Conservation (phyloP, 2,888 invertebrate species). For the Machimus atricapillus region DNA sequence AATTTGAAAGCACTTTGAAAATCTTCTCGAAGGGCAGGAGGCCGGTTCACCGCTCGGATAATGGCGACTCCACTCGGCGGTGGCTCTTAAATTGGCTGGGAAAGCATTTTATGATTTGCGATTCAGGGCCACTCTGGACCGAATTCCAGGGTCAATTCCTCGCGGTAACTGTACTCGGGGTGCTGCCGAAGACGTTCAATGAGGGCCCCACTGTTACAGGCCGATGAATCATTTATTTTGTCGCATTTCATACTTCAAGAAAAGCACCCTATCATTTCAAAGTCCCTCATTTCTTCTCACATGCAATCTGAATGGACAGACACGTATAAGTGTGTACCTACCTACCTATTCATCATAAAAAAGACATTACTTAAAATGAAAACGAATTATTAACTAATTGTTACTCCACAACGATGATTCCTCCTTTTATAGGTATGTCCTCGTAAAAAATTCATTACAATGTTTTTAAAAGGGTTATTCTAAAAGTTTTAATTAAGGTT, state of each 20-base stretch:
- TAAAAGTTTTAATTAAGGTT: neutral
- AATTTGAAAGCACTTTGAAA: neutral
- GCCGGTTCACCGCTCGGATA: neutral
- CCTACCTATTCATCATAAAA: neutral
- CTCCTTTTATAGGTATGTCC: too few relatives aligned
- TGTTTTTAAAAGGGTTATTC: neutral
- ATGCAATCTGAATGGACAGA: neutral
- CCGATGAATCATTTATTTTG: neutral
- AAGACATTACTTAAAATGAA: neutral
- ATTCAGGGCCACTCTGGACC: neutral
- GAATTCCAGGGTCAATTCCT: neutral
- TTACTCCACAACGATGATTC: too few relatives aligned
- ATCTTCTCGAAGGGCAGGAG: conserved; percentile 1
- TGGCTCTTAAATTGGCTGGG: neutral
- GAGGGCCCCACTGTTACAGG: neutral
- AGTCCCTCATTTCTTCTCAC: neutral
- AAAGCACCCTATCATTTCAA: neutral
- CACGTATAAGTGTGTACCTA: too few relatives aligned
- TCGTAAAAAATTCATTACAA: neutral
- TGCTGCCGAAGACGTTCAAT: neutral
- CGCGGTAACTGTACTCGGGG: neutral
- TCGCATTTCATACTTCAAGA: neutral
- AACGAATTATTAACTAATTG: neutral
- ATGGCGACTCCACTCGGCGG: neutral
- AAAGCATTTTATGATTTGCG: neutral